A percentile compares a stretch with the other conserved stretches of the same genome.
phyloP scores from a whole-genome alignment of 2,797 vertebrate species.

The Parauchenoglanis ngamensis region DNA sequence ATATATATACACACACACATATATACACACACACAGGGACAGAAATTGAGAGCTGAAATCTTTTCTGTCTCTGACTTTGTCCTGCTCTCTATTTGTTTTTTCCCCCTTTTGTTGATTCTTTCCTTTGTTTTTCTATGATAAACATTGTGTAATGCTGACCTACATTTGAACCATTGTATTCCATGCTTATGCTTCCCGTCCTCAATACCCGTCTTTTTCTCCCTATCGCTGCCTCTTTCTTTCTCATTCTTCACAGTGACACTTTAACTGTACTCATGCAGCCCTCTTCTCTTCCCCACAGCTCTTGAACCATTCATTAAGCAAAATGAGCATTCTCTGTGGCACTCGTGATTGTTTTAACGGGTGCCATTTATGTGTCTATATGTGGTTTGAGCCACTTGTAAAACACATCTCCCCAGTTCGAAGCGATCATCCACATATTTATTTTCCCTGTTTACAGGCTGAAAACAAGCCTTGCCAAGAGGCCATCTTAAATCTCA shows the following conservation, averaged over 20 bases:
- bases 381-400: conserved; percentile 75
- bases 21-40: not conserved
- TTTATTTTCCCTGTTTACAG: conserved; percentile 77
- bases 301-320: conserved; percentile 70
- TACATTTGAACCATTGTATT: not conserved
- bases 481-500: conserved; percentile 6
- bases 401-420: conserved; percentile 77
- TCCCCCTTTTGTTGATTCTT: not conserved
- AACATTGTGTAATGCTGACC: not conserved
- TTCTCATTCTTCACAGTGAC: conserved; percentile 1
- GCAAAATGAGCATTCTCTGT: conserved; percentile 73
- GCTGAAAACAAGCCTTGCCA: conserved; percentile 67
- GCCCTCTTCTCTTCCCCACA: conserved; percentile 4
- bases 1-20: too few relatives aligned
- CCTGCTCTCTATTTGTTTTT: not conserved
- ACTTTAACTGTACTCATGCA: not conserved
- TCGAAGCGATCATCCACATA: conserved; percentile 74
- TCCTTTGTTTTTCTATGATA: not conserved
- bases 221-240: not conserved
- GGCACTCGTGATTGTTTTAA: conserved; percentile 72
- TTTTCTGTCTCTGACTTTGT: not conserved
- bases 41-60: not conserved
- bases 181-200: not conserved
- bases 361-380: conserved; percentile 75
- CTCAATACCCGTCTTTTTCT: not conserved